Conservation (phyloP, 2,113 vertebrate species). For the Grus americana region DNA sequence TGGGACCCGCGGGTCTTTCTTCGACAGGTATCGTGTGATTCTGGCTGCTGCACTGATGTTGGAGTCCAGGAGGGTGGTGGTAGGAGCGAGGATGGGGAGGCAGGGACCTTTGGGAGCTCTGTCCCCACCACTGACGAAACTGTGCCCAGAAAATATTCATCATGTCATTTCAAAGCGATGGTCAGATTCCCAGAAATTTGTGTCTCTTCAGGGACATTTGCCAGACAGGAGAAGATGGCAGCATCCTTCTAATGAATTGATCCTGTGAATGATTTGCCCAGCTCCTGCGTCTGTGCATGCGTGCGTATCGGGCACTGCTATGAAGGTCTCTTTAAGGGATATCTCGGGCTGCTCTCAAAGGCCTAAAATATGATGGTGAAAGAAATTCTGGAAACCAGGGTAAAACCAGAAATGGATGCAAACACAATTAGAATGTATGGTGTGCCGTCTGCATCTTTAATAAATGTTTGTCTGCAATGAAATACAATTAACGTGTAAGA, state of each 20-base stretch:
- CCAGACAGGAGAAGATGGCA: background rate
- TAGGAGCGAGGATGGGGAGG: fast-evolving
- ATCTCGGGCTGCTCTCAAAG: background rate
- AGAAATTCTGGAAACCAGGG: constrained; percentile 52
- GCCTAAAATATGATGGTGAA: background rate
- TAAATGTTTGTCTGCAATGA: constrained; percentile 74
- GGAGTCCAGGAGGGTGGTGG: background rate
- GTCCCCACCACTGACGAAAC: background rate
- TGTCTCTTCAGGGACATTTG: background rate
- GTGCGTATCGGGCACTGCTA: background rate
- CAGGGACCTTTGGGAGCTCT: background rate
- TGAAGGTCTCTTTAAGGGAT: background rate
- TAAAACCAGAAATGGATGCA: constrained; percentile 67
- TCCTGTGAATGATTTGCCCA: background rate
- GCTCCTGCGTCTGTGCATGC: background rate
- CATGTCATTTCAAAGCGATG: background rate
- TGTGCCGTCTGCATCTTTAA: constrained; percentile 71
- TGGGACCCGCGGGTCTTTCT: background rate
- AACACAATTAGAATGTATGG: constrained; percentile 75
- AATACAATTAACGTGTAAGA: constrained; percentile 77
- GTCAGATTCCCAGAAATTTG: background rate
- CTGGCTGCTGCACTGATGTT: background rate
- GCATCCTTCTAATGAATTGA: background rate
- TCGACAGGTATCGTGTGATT: fast-evolving
- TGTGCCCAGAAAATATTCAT: background rate